A percentile compares a stretch with the other conserved stretches of the same genome.
These are phyloP conservation scores for Saccopteryx leptura DNA, from an alignment of 2,113 vertebrate genomes.

Conservation along the genomic window DNA sequence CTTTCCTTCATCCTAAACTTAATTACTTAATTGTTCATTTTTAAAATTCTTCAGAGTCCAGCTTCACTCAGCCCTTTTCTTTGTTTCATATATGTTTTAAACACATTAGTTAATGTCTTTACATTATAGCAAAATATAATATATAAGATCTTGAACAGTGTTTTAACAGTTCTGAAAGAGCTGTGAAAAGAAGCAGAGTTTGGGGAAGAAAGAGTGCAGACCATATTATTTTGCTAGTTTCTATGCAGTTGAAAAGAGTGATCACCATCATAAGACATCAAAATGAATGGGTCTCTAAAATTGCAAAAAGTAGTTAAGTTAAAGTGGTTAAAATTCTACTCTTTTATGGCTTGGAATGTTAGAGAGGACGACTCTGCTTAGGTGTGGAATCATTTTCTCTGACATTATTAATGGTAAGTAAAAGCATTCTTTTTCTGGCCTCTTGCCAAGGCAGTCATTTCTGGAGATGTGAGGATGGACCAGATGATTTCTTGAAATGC, in stretches of 20 bases:
- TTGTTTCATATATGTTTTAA: constrained; percentile 1
- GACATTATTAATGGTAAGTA: constrained; percentile 37
- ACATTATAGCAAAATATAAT: not conserved
- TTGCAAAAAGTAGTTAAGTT: not conserved
- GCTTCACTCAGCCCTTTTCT: not conserved
- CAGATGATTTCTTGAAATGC: constrained; percentile 57
- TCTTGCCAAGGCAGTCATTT: constrained; percentile 55
- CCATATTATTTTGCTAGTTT: not conserved
- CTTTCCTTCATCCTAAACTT: not conserved
- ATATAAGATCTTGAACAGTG: not conserved
- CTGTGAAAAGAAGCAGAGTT: not conserved
- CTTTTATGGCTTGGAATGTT: not conserved
- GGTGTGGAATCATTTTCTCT: constrained; percentile 59
- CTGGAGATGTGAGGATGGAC: not conserved
- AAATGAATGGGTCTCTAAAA: constrained; percentile 40
- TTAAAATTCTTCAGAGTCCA: not conserved
- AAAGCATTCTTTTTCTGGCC: constrained; percentile 34
- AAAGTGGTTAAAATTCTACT: not conserved
- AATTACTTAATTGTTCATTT: not conserved
- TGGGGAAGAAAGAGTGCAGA: not conserved
- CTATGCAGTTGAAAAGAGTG: not conserved
- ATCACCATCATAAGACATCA: not conserved
- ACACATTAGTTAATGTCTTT: not conserved
- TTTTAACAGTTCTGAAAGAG: constrained; percentile 35
- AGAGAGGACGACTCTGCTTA: not conserved